Evolutionary conservation across 2,888 invertebrate species (phyloP).

Genomic region (Pediacus dermestoides): DNA sequence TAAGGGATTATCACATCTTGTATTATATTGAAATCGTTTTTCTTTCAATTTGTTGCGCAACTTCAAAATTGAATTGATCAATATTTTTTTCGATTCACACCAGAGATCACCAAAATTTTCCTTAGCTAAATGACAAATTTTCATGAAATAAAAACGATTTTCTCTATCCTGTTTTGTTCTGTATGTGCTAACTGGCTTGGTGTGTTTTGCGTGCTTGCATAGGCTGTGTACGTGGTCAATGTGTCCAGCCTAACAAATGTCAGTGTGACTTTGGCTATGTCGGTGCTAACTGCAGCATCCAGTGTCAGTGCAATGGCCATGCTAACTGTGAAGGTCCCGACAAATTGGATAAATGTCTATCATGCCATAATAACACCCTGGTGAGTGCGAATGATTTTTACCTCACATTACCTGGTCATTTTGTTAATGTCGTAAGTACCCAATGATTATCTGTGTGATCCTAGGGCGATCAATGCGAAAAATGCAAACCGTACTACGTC

Average conservation of each 20-base stretch:
- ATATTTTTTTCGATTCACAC: too few species aligned
- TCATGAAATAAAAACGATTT: not conserved
- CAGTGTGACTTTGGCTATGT: slow-evolving; percentile 93
- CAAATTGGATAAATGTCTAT: slow-evolving; percentile 73
- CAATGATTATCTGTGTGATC: slow-evolving; percentile 20
- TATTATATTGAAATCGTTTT: too few species aligned
- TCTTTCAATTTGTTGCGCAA: too few species aligned
- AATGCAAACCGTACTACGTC: slow-evolving; percentile 86
- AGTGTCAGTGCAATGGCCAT: slow-evolving; percentile 93
- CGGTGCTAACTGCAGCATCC: slow-evolving; percentile 88
- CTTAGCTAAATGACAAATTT: too few species aligned
- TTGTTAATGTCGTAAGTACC: too few species aligned
- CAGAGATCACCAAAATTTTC: too few species aligned
- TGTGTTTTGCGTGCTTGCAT: slow-evolving; percentile 24
- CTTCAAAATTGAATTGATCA: too few species aligned
- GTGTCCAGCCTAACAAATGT: slow-evolving; percentile 79
- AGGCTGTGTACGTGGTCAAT: slow-evolving; percentile 80
- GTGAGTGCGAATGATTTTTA: too few species aligned
- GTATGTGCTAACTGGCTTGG: slow-evolving; percentile 3
- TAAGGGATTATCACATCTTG: too few species aligned
- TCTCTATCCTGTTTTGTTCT: slow-evolving; percentile 2
- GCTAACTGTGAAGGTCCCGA: slow-evolving; percentile 87
- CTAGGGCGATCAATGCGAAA: slow-evolving; percentile 84
- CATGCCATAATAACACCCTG: slow-evolving; percentile 91
- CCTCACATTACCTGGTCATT: too few species aligned